Percentiles rank a stretch among this genome's conserved stretches.
Conservation (phyloP, 2,113 vertebrate species). For the Epinephelus moara region DNA sequence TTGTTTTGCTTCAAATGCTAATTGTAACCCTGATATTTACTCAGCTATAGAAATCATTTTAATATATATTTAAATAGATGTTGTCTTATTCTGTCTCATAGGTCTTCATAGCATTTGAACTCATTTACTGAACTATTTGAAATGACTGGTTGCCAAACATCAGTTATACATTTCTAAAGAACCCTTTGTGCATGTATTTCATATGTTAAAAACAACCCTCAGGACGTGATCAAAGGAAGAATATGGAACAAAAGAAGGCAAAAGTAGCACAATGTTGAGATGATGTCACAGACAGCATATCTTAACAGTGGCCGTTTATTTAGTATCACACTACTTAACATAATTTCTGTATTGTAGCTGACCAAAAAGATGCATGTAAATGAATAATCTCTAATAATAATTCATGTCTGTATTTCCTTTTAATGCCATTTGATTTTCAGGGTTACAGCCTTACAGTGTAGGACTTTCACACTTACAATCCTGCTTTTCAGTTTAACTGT, state of each 20-base stretch:
- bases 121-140: background rate
- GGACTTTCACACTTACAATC: background rate
- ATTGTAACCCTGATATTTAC: background rate
- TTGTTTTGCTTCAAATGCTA: background rate
- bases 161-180: background rate
- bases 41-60: background rate
- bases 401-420: background rate
- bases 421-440: background rate
- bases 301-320: background rate
- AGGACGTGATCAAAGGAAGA: background rate
- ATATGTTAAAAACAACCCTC: background rate
- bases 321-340: background rate
- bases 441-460: background rate
- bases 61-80: background rate
- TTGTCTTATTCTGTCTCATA: background rate
- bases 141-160: background rate
- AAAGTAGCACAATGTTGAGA: background rate
- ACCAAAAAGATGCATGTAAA: background rate
- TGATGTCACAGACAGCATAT: background rate
- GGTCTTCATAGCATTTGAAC: background rate
- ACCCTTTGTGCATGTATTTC: conserved; percentile 4
- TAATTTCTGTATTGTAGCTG: background rate
- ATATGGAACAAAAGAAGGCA: background rate
- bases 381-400: background rate
- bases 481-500: background rate